Evolutionary conservation across 2,888 invertebrate genomes (phyloP), one percentile per base, ranked within the genome.

Genomic region (Sesamia inferens): DNA sequence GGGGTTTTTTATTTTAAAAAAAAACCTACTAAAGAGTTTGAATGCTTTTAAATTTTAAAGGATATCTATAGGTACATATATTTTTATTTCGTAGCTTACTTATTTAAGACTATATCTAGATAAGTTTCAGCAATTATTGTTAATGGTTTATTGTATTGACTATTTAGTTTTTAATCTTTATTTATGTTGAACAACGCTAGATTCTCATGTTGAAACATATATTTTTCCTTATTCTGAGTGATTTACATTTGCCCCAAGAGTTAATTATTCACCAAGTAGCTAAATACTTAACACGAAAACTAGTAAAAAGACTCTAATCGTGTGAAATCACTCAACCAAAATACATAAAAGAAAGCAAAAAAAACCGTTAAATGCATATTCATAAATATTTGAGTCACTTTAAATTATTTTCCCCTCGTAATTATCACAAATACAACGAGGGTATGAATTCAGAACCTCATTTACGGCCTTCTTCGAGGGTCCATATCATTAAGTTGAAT

Each of bases 371-470:
- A 76, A 88, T 90, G 86, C 82, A 85, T 91, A 91, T 91, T 91
- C 91, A 91, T 89, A 85, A 87, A 83, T 81, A 85, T 85, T 85
- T 78, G 74, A 86, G 85, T 87, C 86, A 76, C 87, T 88, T 82
- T 81, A 76, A 87, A 87, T 87, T 82, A 87, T 89, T 87, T 88
- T 86, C 91, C 91, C 90, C 93, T 93, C 89, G 87, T 85, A 84
- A 88, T 90, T 88, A 92, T 89, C 90, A 89, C 89, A 90, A 89
- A 93, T 92, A 93, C 92, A 93, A 90, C 91, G 86, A 86, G 82
- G 93, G 93, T 94, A 94, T 94, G 92, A 88, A 96, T 95, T 94
- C 94, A 92, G 87, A 86, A 91, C 89, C 91, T 92, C 93, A 93
- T 94, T 94, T 94, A 94, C 91, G 87, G 89, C 93, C 93, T 94